phyloP scores from a whole-genome alignment of 2,888 invertebrate species.

The Parapristionchus giblindavisi region DNA sequence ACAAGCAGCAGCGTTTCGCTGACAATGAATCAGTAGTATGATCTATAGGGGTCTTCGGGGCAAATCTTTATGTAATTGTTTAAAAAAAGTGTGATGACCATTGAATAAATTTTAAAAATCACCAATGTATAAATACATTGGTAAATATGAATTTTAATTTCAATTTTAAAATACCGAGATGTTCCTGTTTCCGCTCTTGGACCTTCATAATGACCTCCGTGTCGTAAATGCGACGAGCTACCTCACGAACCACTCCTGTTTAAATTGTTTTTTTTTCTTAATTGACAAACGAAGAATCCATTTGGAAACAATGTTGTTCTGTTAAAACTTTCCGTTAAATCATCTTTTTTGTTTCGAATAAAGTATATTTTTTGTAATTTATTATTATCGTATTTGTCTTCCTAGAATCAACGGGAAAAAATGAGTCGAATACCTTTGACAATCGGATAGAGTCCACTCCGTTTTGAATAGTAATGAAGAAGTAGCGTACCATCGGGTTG shows the following conservation, averaged over 20 bases:
- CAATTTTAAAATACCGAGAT: conserved; percentile 77
- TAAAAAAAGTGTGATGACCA: not conserved
- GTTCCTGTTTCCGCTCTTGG: conserved; percentile 83
- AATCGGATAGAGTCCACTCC: conserved; percentile 91
- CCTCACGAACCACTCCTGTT: conserved; percentile 93
- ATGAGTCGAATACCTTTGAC: conserved; percentile 79
- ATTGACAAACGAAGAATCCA: not conserved
- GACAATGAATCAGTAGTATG: not conserved
- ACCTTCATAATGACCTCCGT: conserved; percentile 92
- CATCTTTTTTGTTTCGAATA: not conserved
- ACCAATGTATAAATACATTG: too few species aligned
- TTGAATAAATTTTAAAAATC: too few species aligned
- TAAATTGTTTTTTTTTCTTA: not conserved
- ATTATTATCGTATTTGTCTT: not conserved
- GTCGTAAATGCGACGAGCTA: conserved; percentile 89
- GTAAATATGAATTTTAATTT: too few species aligned
- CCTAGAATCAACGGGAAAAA: too few species aligned
- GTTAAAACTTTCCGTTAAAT: not conserved
- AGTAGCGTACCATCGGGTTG: conserved; percentile 74
- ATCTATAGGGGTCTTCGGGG: not conserved
- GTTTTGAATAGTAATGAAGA: conserved; percentile 93
- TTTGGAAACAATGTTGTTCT: not conserved
- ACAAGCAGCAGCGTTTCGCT: not conserved
- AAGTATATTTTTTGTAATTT: too few species aligned
- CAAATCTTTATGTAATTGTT: not conserved